Conservation (phyloP, 2,888 invertebrate species). For the Monoplex corrugatus region DNA sequence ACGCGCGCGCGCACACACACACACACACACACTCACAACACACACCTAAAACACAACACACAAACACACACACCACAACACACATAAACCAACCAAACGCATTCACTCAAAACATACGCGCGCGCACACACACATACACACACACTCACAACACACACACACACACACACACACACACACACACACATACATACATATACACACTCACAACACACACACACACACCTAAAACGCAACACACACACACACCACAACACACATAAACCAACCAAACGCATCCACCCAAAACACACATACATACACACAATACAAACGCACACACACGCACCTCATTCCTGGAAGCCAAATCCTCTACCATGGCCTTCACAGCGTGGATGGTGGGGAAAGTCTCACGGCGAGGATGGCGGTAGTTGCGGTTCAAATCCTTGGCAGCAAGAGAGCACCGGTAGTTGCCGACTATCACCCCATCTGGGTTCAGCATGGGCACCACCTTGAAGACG, state of each 20-base stretch:
- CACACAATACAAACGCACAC: too few relatives aligned
- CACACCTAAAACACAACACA: background rate
- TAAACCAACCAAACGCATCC: too few relatives aligned
- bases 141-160: background rate
- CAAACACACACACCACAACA: background rate
- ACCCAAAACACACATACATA: too few relatives aligned
- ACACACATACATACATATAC: background rate
- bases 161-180: background rate
- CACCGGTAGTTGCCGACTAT: constrained; percentile 81
- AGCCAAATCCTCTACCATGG: constrained; percentile 75
- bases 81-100: too few relatives aligned
- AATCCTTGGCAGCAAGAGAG: constrained; percentile 78
- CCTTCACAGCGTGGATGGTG: constrained; percentile 78
- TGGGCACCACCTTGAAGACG: constrained; percentile 81
- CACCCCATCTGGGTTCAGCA: constrained; percentile 82
- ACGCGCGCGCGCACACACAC: too few relatives aligned
- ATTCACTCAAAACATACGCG: too few relatives aligned
- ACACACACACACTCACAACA: too few relatives aligned
- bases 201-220: background rate
- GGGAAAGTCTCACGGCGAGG: constrained; percentile 79
- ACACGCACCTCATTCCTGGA: constrained; percentile 71
- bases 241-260: background rate
- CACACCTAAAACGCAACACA: background rate
- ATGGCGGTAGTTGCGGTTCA: constrained; percentile 81
- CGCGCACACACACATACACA: background rate